These are phyloP conservation scores for Anseranas semipalmata DNA, from an alignment of 2,113 vertebrate genomes.

Conservation along the genomic window DNA sequence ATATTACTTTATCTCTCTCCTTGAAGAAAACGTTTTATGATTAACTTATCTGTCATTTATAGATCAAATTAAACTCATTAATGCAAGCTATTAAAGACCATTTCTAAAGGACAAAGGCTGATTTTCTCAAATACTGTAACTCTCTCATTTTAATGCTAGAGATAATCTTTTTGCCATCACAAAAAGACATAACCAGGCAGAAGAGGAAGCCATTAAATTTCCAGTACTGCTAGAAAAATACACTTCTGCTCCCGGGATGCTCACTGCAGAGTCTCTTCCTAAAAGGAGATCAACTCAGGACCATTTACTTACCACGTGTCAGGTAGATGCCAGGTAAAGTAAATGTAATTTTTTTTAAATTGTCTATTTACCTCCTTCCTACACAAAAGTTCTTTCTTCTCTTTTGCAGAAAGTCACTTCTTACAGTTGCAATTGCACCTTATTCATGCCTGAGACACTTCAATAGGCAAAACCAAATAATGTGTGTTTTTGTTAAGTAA, in stretches of 20 bases:
- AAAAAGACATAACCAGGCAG: slow-evolving; percentile 12
- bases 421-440: not conserved
- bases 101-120: slow-evolving; percentile 65
- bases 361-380: not conserved
- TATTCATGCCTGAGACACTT: not conserved
- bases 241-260: not conserved
- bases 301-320: not conserved
- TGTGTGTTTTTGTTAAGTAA: not conserved
- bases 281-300: not conserved
- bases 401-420: not conserved
- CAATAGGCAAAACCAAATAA: not conserved
- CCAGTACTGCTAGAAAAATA: not conserved
- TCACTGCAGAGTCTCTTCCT: not conserved
- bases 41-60: slow-evolving; percentile 56
- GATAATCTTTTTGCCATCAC: slow-evolving; percentile 23
- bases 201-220: slow-evolving; percentile 24
- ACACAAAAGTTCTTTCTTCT: not conserved
- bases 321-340: not conserved
- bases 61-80: slow-evolving; percentile 72
- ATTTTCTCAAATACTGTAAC: slow-evolving; percentile 33
- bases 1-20: slow-evolving; percentile 1
- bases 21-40: slow-evolving; percentile 20
- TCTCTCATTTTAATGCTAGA: not conserved
- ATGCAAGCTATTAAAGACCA: slow-evolving; percentile 47
- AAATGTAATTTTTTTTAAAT: not conserved